Conservation (phyloP, 35 echinoderm and acorn worm species). For the Acanthaster planci region DNA sequence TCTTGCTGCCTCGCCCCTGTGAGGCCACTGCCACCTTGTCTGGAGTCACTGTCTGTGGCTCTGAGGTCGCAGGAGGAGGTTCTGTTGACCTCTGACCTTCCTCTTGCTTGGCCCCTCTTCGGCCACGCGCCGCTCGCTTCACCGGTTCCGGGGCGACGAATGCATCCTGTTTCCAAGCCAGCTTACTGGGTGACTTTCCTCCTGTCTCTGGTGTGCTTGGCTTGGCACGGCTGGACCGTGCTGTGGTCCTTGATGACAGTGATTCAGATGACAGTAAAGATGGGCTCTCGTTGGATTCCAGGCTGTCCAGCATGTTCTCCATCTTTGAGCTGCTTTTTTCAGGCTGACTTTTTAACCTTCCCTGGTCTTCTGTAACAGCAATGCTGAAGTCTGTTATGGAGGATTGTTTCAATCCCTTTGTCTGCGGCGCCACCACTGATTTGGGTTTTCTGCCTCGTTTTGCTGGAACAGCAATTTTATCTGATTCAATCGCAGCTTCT, state of each 20-base stretch:
- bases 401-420: neutral
- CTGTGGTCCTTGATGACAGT: neutral
- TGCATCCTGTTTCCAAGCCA: neutral
- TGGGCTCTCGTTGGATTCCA: neutral
- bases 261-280: neutral
- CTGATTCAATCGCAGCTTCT: neutral
- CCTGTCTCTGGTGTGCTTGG: neutral
- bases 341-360: neutral
- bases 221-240: neutral
- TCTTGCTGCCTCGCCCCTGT: conserved; percentile 6
- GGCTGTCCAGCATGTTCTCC: neutral
- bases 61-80: neutral
- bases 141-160: conserved; percentile 30
- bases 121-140: neutral
- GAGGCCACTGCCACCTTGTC: neutral
- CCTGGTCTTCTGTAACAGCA: neutral
- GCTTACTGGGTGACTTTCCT: neutral
- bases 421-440: neutral
- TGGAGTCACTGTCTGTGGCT: neutral
- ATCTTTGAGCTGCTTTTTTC: neutral
- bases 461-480: neutral
- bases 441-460: neutral
- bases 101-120: neutral
- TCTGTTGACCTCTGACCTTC: neutral
- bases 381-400: neutral